Evolutionary conservation across 2,113 vertebrate species (phyloP).

Genomic region (Rhegmatorhina hoffmannsi): DNA sequence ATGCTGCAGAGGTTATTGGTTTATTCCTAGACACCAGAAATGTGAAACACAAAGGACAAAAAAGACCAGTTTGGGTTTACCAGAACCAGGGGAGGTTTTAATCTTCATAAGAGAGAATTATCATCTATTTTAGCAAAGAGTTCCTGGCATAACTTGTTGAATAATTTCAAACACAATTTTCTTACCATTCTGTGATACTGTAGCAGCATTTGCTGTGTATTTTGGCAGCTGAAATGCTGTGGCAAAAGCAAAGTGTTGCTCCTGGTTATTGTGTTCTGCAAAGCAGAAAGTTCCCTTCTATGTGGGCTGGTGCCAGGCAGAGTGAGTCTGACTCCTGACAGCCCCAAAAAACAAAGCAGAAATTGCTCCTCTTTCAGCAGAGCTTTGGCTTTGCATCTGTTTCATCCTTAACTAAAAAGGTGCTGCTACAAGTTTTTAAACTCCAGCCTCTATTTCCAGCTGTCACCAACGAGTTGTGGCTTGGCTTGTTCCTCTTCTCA

Average conservation of each 20-base stretch:
- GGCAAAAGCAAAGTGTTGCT: background rate
- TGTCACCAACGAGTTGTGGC: rapidly evolving
- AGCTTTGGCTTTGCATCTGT: background rate
- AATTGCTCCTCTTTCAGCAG: background rate
- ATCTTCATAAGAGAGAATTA: background rate
- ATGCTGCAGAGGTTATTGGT: background rate
- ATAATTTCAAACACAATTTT: background rate
- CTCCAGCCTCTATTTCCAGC: background rate
- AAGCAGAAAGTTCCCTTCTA: background rate
- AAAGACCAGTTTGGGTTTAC: background rate
- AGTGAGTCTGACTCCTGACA: background rate
- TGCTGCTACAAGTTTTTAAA: background rate
- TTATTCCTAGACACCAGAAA: background rate
- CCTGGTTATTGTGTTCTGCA: background rate
- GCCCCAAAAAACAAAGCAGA: background rate
- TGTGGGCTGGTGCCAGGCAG: background rate
- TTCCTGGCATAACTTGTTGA: background rate
- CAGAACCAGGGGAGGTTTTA: background rate
- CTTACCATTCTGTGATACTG: rapidly evolving
- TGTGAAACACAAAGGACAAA: background rate
- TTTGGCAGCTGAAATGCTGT: background rate
- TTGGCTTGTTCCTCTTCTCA: background rate
- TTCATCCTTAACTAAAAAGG: rapidly evolving
- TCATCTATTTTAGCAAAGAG: background rate
- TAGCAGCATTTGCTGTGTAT: background rate